phyloP scores from a whole-genome alignment of 2,113 vertebrate species.

The Amphilophus citrinellus region DNA sequence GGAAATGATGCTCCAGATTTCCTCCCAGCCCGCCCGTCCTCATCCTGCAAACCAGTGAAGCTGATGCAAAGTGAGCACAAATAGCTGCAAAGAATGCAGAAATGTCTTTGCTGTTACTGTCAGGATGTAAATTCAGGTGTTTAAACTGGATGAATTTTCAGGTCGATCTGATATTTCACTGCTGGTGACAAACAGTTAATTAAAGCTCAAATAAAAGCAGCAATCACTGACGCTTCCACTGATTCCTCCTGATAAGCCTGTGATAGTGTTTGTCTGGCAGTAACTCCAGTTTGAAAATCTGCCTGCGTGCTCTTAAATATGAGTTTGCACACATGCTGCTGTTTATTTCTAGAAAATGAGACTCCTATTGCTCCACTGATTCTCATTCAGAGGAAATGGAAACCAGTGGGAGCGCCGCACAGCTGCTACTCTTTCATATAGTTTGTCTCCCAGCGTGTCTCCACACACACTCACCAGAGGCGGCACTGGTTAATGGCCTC shows the following conservation, averaged over 20 bases:
- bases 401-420: conserved; percentile 3
- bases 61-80: not conserved
- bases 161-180: not conserved
- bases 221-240: not conserved
- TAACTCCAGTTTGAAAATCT: not conserved
- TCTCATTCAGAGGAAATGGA: conserved; percentile 23
- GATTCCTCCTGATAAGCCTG: not conserved
- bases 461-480: not conserved
- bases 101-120: not conserved
- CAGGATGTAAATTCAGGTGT: conserved; percentile 4
- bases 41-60: not conserved
- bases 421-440: conserved; percentile 2
- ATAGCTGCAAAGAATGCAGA: not conserved
- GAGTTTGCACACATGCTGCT: not conserved
- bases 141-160: not conserved
- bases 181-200: conserved; percentile 9
- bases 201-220: conserved; percentile 7
- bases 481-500: not conserved
- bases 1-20: not conserved
- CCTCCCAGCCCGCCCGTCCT: too few species aligned
- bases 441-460: not conserved
- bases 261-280: not conserved
- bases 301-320: not conserved
- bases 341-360: conserved; percentile 25
- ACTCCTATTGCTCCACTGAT: not conserved